phyloP scores from a whole-genome alignment of 2,113 vertebrate genomes.

The Channa maculata region DNA sequence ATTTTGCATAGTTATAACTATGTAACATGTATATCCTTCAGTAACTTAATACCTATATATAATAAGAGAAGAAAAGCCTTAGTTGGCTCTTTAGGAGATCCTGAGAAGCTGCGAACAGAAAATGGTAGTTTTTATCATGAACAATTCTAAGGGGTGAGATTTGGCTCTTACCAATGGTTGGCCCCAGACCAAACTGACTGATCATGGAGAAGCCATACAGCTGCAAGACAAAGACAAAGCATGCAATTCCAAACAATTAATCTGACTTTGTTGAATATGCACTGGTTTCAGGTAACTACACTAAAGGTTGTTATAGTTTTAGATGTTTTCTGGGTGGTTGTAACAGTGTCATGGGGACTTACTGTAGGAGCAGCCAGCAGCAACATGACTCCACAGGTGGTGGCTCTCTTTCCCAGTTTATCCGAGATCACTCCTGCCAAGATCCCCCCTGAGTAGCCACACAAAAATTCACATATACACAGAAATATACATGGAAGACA shows the following conservation, averaged over 20 bases:
- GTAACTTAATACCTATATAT: no score
- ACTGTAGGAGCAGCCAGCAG: conserved; percentile 92
- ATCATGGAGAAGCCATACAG: conserved; percentile 92
- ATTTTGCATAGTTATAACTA: no score
- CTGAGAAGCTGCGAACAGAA: not conserved
- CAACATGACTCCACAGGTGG: conserved; percentile 93
- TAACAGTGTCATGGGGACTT: conserved; percentile 49
- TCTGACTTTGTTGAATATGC: not conserved
- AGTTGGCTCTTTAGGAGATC: no score
- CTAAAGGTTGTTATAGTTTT: no score
- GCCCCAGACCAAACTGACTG: conserved; percentile 86
- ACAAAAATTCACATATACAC: conserved; percentile 26
- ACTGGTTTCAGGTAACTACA: not conserved
- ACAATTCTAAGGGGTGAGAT: not conserved
- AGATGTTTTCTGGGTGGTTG: no score
- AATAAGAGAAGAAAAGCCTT: no score
- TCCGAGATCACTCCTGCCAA: conserved; percentile 92
- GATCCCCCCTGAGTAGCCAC: conserved; percentile 81
- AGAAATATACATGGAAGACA: not conserved
- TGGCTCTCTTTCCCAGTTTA: conserved; percentile 89
- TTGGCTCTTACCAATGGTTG: conserved; percentile 86
- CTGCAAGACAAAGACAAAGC: conserved; percentile 77
- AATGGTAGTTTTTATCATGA: not conserved
- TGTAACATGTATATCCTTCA: no score
- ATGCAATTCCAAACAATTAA: not conserved